Evolutionary conservation across 2,797 vertebrate species (phyloP).

Genomic region (Tinamus major): DNA sequence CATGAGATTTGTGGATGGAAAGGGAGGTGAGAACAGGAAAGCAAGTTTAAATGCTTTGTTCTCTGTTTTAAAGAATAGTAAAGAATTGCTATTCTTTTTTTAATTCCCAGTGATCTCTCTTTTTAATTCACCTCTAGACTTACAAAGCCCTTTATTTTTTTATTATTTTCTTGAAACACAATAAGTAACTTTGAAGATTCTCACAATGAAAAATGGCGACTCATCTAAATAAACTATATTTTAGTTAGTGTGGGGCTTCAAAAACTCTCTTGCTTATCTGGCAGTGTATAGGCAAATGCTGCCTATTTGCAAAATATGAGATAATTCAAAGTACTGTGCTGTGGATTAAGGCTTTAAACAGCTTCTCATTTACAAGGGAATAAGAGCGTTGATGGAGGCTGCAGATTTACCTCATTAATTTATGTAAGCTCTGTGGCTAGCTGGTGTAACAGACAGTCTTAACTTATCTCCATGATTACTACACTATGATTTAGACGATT

Average conservation of each 20-base stretch:
- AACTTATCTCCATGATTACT: not conserved
- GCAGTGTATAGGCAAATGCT: not conserved
- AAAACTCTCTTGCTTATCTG: not conserved
- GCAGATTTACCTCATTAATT: not conserved
- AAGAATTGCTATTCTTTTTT: not conserved
- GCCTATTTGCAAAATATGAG: not conserved
- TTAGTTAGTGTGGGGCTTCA: not conserved
- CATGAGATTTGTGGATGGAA: not conserved
- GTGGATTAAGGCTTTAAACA: not conserved
- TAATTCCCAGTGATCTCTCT: too few relatives aligned
- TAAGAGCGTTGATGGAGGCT: not conserved
- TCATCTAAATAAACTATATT: not conserved
- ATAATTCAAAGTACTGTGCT: not conserved
- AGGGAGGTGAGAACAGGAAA: not conserved
- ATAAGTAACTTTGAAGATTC: not conserved
- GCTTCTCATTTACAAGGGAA: not conserved
- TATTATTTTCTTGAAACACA: not conserved
- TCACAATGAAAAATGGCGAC: not conserved
- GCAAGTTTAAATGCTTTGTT: not conserved
- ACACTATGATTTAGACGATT: not conserved
- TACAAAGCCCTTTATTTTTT: not conserved
- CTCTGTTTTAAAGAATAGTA: not conserved
- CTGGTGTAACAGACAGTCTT: not conserved
- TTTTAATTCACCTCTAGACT: not conserved
- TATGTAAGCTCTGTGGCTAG: not conserved